Evolutionary conservation across 2,797 vertebrate species (phyloP).

Genomic region (Gallinago stenura): DNA sequence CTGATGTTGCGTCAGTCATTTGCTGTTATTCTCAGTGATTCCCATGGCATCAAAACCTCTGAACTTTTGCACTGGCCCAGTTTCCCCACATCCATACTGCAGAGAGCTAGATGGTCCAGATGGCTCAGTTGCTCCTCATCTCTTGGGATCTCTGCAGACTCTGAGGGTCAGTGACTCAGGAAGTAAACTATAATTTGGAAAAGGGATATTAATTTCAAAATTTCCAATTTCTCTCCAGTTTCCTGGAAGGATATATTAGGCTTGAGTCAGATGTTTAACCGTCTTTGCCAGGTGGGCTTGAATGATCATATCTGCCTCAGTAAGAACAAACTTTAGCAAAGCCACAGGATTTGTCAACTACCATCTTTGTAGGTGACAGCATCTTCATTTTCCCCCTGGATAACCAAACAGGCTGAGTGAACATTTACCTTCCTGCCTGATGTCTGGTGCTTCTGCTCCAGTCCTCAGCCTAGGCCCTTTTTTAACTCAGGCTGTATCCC

Average conservation of each 20-base stretch:
- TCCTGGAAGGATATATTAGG: neutral
- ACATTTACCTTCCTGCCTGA: neutral
- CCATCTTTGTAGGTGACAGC: neutral
- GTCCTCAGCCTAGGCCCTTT: neutral
- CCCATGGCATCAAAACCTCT: neutral
- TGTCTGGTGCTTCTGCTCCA: neutral
- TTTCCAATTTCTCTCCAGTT: neutral
- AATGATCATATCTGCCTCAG: neutral
- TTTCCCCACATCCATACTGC: neutral
- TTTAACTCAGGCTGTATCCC: neutral
- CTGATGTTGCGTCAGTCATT: neutral
- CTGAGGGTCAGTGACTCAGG: neutral
- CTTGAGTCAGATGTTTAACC: neutral
- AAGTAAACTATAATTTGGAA: neutral
- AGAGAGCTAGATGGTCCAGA: neutral
- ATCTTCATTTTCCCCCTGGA: neutral
- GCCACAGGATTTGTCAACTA: neutral
- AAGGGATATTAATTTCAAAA: neutral
- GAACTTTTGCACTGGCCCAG: neutral
- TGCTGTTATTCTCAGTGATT: neutral
- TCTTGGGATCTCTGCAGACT: accelerated
- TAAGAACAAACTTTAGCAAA: neutral
- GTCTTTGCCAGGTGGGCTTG: neutral
- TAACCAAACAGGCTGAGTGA: neutral
- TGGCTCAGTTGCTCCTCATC: neutral